Conservation (phyloP, 2,888 invertebrate genomes). For the Itoplectis maculator region DNA sequence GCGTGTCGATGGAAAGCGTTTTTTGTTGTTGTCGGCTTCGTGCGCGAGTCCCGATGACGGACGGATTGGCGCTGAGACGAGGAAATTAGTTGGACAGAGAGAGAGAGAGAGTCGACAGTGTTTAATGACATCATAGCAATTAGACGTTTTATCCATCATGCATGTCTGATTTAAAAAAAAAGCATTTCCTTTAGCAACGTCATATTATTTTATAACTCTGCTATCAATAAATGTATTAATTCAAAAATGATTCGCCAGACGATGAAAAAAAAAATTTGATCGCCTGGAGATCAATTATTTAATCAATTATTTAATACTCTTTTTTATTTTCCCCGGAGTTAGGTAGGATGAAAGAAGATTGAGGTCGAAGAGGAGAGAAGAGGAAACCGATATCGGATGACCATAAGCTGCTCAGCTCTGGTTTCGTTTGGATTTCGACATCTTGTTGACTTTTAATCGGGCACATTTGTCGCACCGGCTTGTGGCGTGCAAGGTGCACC, state of each 20-base stretch:
- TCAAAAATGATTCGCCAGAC: no score
- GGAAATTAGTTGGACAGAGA: slow-evolving; percentile 42
- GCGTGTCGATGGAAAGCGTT: slow-evolving; percentile 43
- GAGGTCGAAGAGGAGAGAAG: not conserved
- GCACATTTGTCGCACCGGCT: slow-evolving; percentile 70
- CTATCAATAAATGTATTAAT: no score
- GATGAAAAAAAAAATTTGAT: slow-evolving; percentile 12
- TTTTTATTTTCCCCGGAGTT: no score
- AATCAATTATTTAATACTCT: no score
- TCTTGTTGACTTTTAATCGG: slow-evolving; percentile 73
- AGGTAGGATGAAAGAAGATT: not conserved
- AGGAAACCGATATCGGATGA: slow-evolving; percentile 8
- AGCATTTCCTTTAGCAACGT: no score
- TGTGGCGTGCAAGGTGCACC: slow-evolving; percentile 40
- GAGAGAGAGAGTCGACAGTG: slow-evolving; percentile 23
- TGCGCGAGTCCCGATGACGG: slow-evolving; percentile 42
- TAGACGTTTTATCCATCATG: slow-evolving; percentile 22
- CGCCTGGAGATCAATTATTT: no score
- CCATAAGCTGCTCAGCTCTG: not conserved
- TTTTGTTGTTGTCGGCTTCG: not conserved
- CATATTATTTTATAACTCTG: no score
- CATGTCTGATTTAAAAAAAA: not conserved
- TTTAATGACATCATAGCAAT: slow-evolving; percentile 44
- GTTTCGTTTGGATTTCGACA: slow-evolving; percentile 70
- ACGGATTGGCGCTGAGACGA: slow-evolving; percentile 43